A percentile compares a stretch with the other conserved stretches of the same genome.
phyloP scores from a whole-genome alignment of 2,113 vertebrate genomes.

The Trinectes maculatus region DNA sequence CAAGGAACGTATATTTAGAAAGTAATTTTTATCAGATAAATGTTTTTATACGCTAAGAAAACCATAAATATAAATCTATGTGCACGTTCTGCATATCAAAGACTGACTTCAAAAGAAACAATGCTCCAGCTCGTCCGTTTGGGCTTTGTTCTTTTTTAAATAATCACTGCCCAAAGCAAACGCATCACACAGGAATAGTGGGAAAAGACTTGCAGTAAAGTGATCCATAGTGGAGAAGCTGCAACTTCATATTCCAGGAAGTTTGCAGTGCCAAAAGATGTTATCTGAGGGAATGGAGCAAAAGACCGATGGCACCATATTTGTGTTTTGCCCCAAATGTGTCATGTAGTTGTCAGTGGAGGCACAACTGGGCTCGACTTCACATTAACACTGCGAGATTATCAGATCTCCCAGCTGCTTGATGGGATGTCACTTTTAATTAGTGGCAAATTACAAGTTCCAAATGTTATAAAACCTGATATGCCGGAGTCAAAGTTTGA shows the following conservation, averaged over 20 bases:
- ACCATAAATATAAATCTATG: conserved; percentile 55
- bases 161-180: conserved; percentile 56
- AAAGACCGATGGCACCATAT: conserved; percentile 2
- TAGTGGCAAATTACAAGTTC: conserved; percentile 54
- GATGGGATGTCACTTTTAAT: conserved; percentile 60
- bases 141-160: conserved; percentile 68
- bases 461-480: conserved; percentile 51
- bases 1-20: conserved; percentile 72
- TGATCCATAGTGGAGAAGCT: conserved; percentile 27
- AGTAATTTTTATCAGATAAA: conserved; percentile 74
- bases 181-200: conserved; percentile 38
- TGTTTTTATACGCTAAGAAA: conserved; percentile 52
- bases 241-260: background rate
- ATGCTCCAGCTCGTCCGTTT: conserved; percentile 56
- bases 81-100: conserved; percentile 79
- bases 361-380: conserved; percentile 18
- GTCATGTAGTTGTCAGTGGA: conserved; percentile 46
- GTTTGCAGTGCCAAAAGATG: conserved; percentile 11
- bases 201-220: conserved; percentile 18
- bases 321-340: conserved; percentile 59
- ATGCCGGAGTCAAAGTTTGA: conserved; percentile 11
- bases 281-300: conserved; percentile 2
- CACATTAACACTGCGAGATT: conserved; percentile 39
- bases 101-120: conserved; percentile 65
- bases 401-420: conserved; percentile 49